Evolutionary conservation across 2,797 vertebrate genomes (phyloP).

Genomic region (Brachyrhaphis roseni): DNA sequence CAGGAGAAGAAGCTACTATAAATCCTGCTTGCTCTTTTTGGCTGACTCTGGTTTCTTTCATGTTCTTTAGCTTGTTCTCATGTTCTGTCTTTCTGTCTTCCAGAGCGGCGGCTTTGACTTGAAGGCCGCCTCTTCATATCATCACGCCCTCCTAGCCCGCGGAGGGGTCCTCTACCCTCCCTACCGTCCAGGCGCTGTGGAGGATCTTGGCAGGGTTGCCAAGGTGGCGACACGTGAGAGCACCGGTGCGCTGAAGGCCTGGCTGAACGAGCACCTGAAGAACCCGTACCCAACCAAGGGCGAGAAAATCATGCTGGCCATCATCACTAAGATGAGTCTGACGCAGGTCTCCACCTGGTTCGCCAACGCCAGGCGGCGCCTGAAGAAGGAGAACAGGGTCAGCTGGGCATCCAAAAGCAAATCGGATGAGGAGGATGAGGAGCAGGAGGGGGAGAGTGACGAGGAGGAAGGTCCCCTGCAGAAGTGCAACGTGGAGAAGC

Average conservation of each 20-base stretch:
- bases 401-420: slow-evolving; percentile 84
- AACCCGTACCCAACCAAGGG: slow-evolving; percentile 87
- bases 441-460: slow-evolving; percentile 74
- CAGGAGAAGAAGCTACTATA: neutral
- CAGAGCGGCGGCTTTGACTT: slow-evolving; percentile 79
- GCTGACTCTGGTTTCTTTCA: too few relatives aligned
- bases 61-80: neutral
- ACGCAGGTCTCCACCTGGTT: slow-evolving; percentile 89
- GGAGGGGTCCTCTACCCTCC: slow-evolving; percentile 75
- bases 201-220: slow-evolving; percentile 78
- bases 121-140: slow-evolving; percentile 78
- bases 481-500: slow-evolving; percentile 67
- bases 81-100: neutral
- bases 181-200: slow-evolving; percentile 70
- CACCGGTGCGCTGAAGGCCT: slow-evolving; percentile 84
- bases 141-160: slow-evolving; percentile 77
- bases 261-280: slow-evolving; percentile 86
- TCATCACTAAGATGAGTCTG: slow-evolving; percentile 87
- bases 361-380: slow-evolving; percentile 83
- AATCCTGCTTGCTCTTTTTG: neutral
- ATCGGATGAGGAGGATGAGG: slow-evolving; percentile 78
- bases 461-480: slow-evolving; percentile 67
- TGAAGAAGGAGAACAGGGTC: slow-evolving; percentile 86
- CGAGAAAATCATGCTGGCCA: slow-evolving; percentile 88
- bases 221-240: slow-evolving; percentile 85